Conservation (phyloP, 2,113 vertebrate species). For the Natator depressus region DNA sequence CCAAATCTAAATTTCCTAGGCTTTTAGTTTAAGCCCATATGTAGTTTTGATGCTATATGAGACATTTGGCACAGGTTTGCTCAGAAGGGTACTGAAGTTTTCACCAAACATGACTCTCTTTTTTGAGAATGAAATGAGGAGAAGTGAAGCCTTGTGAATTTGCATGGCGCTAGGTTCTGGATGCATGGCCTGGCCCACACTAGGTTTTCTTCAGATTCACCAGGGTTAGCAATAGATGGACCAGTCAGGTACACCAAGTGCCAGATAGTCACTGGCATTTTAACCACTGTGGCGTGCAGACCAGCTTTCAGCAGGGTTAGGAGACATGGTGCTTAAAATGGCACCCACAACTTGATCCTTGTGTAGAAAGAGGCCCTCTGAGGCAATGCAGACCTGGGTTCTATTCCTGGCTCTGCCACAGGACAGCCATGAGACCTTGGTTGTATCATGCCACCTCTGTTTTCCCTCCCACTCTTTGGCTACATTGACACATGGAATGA, state of each 20-base stretch:
- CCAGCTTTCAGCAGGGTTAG: neutral
- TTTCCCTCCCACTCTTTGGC: slow-evolving; percentile 48
- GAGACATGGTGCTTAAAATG: neutral
- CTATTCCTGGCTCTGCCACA: neutral
- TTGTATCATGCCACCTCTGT: slow-evolving; percentile 1
- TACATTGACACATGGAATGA: slow-evolving; percentile 19
- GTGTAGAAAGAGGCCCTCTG: rapidly evolving
- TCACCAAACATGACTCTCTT: neutral
- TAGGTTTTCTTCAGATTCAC: neutral
- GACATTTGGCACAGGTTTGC: neutral
- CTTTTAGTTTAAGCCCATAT: neutral
- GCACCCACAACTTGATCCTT: neutral
- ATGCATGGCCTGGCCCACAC: neutral
- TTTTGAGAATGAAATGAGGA: neutral
- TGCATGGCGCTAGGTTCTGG: neutral
- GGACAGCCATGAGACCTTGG: neutral
- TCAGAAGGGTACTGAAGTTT: neutral
- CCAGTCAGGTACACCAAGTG: neutral
- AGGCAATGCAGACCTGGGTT: neutral
- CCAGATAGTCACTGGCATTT: neutral
- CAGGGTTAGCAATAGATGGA: neutral
- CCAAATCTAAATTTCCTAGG: neutral
- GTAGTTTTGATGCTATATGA: neutral
- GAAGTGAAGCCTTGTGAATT: rapidly evolving
- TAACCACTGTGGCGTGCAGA: neutral